These are phyloP conservation scores for Ariolimax columbianus DNA, from an alignment of 2,888 invertebrate genomes.

Conservation along the genomic window DNA sequence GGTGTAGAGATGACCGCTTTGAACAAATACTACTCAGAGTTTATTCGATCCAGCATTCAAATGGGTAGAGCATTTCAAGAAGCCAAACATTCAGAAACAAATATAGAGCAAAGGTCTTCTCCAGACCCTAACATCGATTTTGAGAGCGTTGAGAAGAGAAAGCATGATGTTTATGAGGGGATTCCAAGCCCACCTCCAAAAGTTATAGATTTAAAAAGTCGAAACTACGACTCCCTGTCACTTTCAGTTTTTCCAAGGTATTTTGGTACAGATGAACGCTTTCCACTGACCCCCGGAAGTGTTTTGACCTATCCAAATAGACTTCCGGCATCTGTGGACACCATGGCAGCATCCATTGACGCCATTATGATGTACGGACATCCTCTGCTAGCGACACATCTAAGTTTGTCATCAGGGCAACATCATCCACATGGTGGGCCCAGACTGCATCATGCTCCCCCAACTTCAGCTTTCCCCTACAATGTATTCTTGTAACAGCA, in stretches of 20 bases:
- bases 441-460: not conserved
- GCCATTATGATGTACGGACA: slow-evolving; percentile 46
- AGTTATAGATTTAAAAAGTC: slow-evolving; percentile 70
- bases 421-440: slow-evolving; percentile 1
- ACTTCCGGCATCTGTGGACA: slow-evolving; percentile 17
- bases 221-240: slow-evolving; percentile 62
- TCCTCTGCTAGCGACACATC: slow-evolving; percentile 7
- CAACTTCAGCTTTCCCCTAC: slow-evolving; percentile 29
- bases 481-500: slow-evolving; percentile 29
- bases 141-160: slow-evolving; percentile 46
- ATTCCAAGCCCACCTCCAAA: slow-evolving; percentile 75
- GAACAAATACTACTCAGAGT: slow-evolving; percentile 22
- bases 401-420: not conserved
- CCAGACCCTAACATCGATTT: not conserved
- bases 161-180: slow-evolving; percentile 73
- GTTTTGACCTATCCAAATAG: not conserved
- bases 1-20: slow-evolving; percentile 6
- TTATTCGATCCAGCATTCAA: slow-evolving; percentile 8
- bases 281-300: slow-evolving; percentile 1
- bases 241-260: slow-evolving; percentile 59
- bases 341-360: slow-evolving; percentile 41
- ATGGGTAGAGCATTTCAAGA: not conserved
- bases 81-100: not conserved
- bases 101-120: not conserved
- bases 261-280: not conserved